Evolutionary conservation across 2,888 invertebrate genomes (phyloP), one percentile per base, ranked within the genome.

Genomic region (Sarcophaga subvicina): DNA sequence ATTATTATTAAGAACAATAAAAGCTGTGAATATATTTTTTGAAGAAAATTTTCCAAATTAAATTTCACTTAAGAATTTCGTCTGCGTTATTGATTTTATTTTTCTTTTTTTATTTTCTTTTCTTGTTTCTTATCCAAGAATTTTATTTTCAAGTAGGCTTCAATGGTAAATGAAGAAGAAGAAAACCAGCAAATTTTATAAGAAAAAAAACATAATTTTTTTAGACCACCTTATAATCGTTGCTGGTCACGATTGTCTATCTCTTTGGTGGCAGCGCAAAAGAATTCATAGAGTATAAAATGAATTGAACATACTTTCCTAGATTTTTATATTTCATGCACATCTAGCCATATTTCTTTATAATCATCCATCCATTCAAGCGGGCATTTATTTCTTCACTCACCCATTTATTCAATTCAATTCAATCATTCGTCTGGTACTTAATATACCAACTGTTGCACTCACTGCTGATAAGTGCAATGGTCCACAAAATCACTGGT

Each of bases 221-320:
- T 71, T 71, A 87, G 81, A 84, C 79, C 84, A 75, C 72, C 78
- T 77, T 76, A 82, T 79, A 87, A 84, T 84, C 76, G 71, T 62
- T 82, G 78, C 67, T 87, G 81, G 76, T 87, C 87, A 87, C 87
- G 87, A 87, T 78, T 81, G 71, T 72, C 72, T 81, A 69, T 49
- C 62, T 54, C 54, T 54, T 60, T 45, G 45, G 11, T 83, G 66
- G 60, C 20, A 75, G 54, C 37, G 54, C 63, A 66, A 79, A 66
- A 49, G 45, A 66, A 60, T 76, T 54, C 27, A 37, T 37, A 59
- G 45, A 49, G 22, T 49, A 80, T 63, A 66, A 25, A 71, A 37
- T 71, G 62, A 45, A 64, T 45, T 76, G 14, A 72, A 69, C 20
- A 79, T 25, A 54, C 8, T 47, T 66, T 54, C 17, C 54, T 54